Percentiles rank a stretch among this genome's conserved stretches.
These are phyloP conservation scores for Oophaga sylvatica DNA, from an alignment of 2,797 vertebrate genomes.

Conservation along the genomic window DNA sequence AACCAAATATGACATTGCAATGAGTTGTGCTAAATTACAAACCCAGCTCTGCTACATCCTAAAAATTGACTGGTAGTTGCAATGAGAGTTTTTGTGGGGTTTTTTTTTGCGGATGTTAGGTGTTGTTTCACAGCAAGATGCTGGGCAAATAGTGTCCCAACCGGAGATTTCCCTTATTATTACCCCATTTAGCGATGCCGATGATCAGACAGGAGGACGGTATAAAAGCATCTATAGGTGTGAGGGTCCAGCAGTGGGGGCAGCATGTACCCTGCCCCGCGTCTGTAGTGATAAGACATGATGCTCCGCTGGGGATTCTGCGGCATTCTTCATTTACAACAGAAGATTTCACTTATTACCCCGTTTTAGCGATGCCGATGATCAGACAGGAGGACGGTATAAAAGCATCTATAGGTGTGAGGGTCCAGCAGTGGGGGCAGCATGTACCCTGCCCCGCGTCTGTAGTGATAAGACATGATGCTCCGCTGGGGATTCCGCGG, in stretches of 20 bases:
- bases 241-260: background rate
- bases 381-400: background rate
- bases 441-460: background rate
- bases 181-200: no score
- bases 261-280: background rate
- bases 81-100: background rate
- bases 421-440: background rate
- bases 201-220: background rate
- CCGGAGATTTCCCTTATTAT: no score
- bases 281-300: background rate
- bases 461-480: background rate
- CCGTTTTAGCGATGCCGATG: no score
- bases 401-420: background rate
- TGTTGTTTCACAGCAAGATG: background rate
- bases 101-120: no score
- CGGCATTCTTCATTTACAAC: conserved; percentile 37
- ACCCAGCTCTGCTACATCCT: background rate
- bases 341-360: no score
- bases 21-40: background rate
- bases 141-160: background rate
- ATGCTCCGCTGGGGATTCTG: conserved; percentile 9
- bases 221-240: background rate
- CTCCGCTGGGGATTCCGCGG: conserved; percentile 3
- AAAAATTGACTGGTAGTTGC: background rate
- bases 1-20: no score